Base-by-base conservation (phyloP, 2,113 vertebrate genomes). In the Mus spicilegus region DNA sequence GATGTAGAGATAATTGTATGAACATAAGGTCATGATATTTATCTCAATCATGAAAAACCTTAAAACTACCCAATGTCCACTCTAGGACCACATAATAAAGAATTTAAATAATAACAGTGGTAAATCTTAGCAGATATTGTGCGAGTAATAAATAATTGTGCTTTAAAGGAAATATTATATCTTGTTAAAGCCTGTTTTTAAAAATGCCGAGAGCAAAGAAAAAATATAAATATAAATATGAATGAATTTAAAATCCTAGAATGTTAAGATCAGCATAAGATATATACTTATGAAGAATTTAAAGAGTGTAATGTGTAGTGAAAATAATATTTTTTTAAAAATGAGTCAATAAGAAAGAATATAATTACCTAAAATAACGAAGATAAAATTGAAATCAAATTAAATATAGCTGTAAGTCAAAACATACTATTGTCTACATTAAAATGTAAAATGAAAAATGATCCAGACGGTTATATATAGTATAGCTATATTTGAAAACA, bases 151-250 rank as follows among this genome's bases (percentile, higher is more conserved):
- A 30, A 16, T 46, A 51, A 9, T 56, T 42, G 1, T 86, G 2
- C 61, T 94, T 96, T 94, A 69, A 93, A 95, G 54, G 30, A 33
- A 36, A 30, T 69, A 54, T 81, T 76, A 70, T 78, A 73, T 7
- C 24, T 77, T 73, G 16, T 90, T 77, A 76, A 81, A 85, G 85
- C 49, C 7, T 51, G 14, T 70, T 85, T 10, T 88, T 75, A 51
- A 69, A 90, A 84, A 87, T 85, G 11, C 17, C 56, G 42, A 96
- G 6, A 87, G 16, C 20, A 93, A 87, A 81, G 11, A 78, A 77
- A 46, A 30, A 49, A 49, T 49, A 75, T 46, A 42, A 42, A 42
- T 42, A 61, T 7, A 76, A 61, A 76, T 10, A 72, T 70, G 89
- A 58, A 61, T 6, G 67, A 88, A 86, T 69, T 91, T 72, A 54